Conservation (phyloP, 2,888 invertebrate genomes). For the Lycaena phlaeas region DNA sequence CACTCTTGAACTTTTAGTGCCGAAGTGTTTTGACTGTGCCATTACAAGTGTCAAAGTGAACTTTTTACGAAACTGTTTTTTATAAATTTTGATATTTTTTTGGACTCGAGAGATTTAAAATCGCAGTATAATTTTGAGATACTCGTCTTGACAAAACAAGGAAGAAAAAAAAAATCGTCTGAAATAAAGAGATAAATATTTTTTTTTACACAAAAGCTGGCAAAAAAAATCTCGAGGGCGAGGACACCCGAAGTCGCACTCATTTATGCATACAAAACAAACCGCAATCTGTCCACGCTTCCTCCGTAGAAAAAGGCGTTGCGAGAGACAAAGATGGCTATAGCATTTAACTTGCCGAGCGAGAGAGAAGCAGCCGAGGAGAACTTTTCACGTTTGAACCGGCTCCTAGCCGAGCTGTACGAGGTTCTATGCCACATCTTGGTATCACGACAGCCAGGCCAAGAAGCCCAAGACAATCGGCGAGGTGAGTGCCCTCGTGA, state of each 20-base stretch:
- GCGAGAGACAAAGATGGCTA: constrained; percentile 67
- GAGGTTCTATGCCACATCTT: constrained; percentile 71
- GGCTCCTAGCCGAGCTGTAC: constrained; percentile 70
- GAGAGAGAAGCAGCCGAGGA: constrained; percentile 71
- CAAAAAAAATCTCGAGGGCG: constrained; percentile 21
- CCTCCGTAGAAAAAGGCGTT: constrained; percentile 55
- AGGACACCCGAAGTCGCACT: constrained; percentile 33
- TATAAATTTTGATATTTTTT: constrained; percentile 25
- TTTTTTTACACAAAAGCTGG: constrained; percentile 5
- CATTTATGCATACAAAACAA: constrained; percentile 65
- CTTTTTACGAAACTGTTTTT: constrained; percentile 28
- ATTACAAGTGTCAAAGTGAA: constrained; percentile 46
- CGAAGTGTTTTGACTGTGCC: constrained; percentile 27
- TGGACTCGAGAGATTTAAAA: constrained; percentile 19
- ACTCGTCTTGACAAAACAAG: neutral
- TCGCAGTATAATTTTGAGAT: neutral
- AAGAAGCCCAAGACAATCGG: constrained; percentile 58
- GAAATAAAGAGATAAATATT: neutral
- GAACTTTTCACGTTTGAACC: constrained; percentile 71
- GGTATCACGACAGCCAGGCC: constrained; percentile 65
- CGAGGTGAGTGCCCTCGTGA: constrained; percentile 71
- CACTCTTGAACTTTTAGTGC: constrained; percentile 50
- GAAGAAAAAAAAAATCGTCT: neutral
- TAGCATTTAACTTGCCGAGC: constrained; percentile 72
- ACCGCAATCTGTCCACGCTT: constrained; percentile 57